Percentiles rank a stretch among this genome's conserved stretches.
Evolutionary conservation across 2,888 invertebrate species (phyloP).

Genomic region (Synanthedon vespiformis): DNA sequence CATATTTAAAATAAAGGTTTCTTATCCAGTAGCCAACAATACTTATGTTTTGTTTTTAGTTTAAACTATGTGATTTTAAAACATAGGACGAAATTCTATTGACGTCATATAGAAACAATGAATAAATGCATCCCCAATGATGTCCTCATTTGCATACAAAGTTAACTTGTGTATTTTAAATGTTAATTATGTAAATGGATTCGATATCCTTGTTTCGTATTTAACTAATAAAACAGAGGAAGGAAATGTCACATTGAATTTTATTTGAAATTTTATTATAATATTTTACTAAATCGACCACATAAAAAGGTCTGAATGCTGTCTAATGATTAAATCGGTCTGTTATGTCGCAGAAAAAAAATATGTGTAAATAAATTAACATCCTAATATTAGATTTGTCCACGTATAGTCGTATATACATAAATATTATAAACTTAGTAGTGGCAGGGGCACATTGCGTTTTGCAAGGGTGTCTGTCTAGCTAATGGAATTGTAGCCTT

Average conservation of each 20-base stretch:
- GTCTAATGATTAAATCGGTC: no score
- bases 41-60: neutral
- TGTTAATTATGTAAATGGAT: slow-evolving; percentile 46
- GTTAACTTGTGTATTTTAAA: slow-evolving; percentile 42
- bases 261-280: neutral
- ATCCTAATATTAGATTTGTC: no score
- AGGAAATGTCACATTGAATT: slow-evolving; percentile 33
- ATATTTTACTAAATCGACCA: no score
- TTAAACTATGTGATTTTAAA: neutral
- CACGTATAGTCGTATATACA: no score
- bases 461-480: no score
- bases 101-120: neutral
- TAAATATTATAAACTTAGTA: no score
- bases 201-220: slow-evolving; percentile 47
- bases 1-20: neutral
- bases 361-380: no score
- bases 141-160: slow-evolving; percentile 53
- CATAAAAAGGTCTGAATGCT: no score
- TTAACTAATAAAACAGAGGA: slow-evolving; percentile 20
- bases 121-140: neutral
- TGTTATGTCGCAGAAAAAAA: no score
- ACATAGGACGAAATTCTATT: neutral
- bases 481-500: no score
- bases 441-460: no score
- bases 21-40: neutral